phyloP scores from a whole-genome alignment of 2,797 vertebrate genomes.

The Diplodus sargus region DNA sequence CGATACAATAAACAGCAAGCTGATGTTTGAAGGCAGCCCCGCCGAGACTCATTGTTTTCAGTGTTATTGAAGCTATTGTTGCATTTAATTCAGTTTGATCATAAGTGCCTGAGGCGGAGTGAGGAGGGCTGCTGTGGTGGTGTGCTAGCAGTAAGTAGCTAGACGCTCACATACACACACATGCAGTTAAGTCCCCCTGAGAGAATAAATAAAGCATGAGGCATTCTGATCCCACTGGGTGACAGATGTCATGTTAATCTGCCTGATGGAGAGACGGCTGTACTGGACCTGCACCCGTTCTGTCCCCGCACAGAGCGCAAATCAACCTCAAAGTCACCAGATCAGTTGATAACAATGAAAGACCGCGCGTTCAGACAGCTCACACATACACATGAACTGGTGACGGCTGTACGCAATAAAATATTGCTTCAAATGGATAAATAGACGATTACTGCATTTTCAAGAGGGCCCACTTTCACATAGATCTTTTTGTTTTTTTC shows the following conservation, averaged over 20 bases:
- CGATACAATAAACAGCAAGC: constrained; percentile 48
- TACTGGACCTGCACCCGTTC: constrained; percentile 52
- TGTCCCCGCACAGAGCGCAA: constrained; percentile 36
- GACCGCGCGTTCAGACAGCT: neutral
- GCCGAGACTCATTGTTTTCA: constrained; percentile 61
- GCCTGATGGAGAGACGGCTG: constrained; percentile 70
- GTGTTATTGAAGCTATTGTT: constrained; percentile 65
- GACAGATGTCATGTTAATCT: constrained; percentile 85
- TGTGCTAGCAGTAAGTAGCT: constrained; percentile 62
- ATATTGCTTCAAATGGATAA: neutral
- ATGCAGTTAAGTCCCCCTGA: constrained; percentile 61
- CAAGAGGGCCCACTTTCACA: neutral
- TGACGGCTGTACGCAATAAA: neutral
- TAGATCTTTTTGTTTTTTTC: neutral
- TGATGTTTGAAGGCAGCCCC: constrained; percentile 51
- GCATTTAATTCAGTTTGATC: constrained; percentile 76
- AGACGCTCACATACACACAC: constrained; percentile 28
- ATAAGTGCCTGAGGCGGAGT: constrained; percentile 60
- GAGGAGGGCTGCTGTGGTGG: constrained; percentile 41
- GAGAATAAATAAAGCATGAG: constrained; percentile 80
- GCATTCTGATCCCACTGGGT: constrained; percentile 74
- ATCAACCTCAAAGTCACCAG: constrained; percentile 27
- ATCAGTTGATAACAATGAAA: neutral
- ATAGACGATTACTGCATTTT: neutral
- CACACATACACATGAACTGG: neutral